Base-by-base conservation (phyloP, 2,797 vertebrate species). In the Enteromius afrohamiltoni region DNA sequence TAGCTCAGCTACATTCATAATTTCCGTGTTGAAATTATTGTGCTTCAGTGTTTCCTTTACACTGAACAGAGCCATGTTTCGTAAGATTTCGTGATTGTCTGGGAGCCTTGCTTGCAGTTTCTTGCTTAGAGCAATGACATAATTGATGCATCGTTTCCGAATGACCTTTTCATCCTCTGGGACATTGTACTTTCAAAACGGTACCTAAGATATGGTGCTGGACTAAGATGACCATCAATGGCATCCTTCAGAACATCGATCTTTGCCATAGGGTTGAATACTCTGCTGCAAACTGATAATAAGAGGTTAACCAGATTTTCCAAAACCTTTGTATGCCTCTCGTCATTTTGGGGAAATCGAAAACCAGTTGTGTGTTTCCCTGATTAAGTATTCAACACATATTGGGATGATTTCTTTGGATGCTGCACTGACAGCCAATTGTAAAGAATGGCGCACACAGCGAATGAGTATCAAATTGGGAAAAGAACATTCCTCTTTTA, bases 341-440 rank as follows among this genome's bases (percentile, higher is more conserved):
- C 58, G 53, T n/a, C 77, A 17, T 40, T 83, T 83, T 29, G 70
- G 51, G 11, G 71, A 80, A 49, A 78, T 29, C 1, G 53, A 71
- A 78, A 86, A 62, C 65, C 79, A 83, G 49, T 53, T 82, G 65
- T 82, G 62, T 29, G 73, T 80, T 74, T 83, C 81, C 76, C 81
- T 83, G 16, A 83, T 75, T 69, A 86, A 60, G 77, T 84, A 86
- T 34, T 80, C 77, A 49, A 84, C 76, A 83, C 76, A 53, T 21
- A 64, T 58, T 23, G 64, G 64, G 26, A 86, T 80, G 62, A 60
- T 86, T 79, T 84, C 82, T 68, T 76, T 76, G 62, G 77, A 49
- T 49, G 14, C 47, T 49, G 14, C 47, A 49, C 47, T 49, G 47
- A 85, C 70, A 68, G 51, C 64, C 58, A 76, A 4, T 47, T 45